Percentiles rank a stretch among this genome's conserved stretches.
Evolutionary conservation across 2,888 invertebrate species (phyloP).

Genomic region (Trichogramma evanescens): DNA sequence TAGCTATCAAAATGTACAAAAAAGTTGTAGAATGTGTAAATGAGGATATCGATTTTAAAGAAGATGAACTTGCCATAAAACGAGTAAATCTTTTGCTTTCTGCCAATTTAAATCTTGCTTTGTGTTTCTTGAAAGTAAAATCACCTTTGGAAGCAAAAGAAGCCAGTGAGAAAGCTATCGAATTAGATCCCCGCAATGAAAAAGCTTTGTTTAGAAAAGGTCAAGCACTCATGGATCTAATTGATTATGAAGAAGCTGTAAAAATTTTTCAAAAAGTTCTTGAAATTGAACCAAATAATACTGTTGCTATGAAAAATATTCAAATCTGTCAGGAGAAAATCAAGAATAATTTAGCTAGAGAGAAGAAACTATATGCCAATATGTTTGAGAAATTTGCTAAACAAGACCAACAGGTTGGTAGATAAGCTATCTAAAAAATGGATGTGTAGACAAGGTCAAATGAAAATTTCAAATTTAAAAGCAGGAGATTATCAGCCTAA

Average conservation of each 20-base stretch:
- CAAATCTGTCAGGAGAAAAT: slow-evolving; percentile 64
- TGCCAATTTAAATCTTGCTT: slow-evolving; percentile 71
- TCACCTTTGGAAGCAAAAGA: slow-evolving; percentile 66
- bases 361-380: slow-evolving; percentile 83
- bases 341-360: slow-evolving; percentile 68
- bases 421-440: slow-evolving; percentile 2
- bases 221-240: slow-evolving; percentile 66
- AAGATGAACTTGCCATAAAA: slow-evolving; percentile 46
- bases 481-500: too few species aligned
- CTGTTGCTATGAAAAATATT: slow-evolving; percentile 76
- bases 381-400: slow-evolving; percentile 92
- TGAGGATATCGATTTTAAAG: slow-evolving; percentile 25
- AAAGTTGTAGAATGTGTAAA: slow-evolving; percentile 64
- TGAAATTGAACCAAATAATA: slow-evolving; percentile 76
- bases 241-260: slow-evolving; percentile 71
- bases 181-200: slow-evolving; percentile 66
- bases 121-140: slow-evolving; percentile 72
- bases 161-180: slow-evolving; percentile 71
- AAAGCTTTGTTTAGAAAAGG: slow-evolving; percentile 88
- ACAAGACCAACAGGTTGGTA: slow-evolving; percentile 59
- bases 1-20: slow-evolving; percentile 84
- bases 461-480: too few species aligned
- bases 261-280: slow-evolving; percentile 72
- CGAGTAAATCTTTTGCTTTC: slow-evolving; percentile 58
- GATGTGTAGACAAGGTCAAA: too few species aligned